Base-by-base conservation (phyloP, 2,888 invertebrate genomes). In the Stenoptilia bipunctidactyla region DNA sequence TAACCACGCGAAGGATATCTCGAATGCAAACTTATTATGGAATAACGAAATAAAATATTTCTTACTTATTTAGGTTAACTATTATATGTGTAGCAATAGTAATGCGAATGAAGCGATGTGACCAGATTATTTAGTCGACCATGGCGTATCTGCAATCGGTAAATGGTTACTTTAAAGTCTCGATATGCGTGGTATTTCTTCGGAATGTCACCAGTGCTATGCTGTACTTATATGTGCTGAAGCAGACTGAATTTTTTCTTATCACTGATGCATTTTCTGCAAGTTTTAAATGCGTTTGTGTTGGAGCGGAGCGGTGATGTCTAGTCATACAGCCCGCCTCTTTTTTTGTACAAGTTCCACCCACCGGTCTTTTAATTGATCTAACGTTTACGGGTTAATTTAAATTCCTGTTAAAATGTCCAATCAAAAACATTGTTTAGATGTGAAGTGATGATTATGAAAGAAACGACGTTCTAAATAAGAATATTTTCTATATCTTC, bases 111-210 rank as follows among this genome's bases (percentile, higher is more conserved):
- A 74, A 66, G 74, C 75, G 70, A 76, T 70, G 76, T 69, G 75
- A 66, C 77, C 75, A 82, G 80, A 82, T 82, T 71, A 65, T 71
- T 72, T 60, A 60, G 62, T 62, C 63, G 83, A 66, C 83, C 80
- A 72, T 79, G 79, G 80, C 79, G 80, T 82, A 80, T 80, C 80
- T 82, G 75, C 71, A 74, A 83, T 82, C 82, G 69, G 79, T 80
- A 82, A 80, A 80, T 82, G 79, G 79, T 79, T 73, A 74, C 74
- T 77, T n/a, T 73, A 71, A 75, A 74, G 74, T 69, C 77, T 76
- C 69, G 77, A 73, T 79, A 80, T 79, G 76, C 71, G 65, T 64
- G 65, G 66, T 63, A 82, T 82, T 75, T 67, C 62, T 61, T 53
- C 63, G 79, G 83, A 79, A 83, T 83, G 83, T 66, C 73, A 67